These are phyloP conservation scores for Drosophila kohkoa DNA, from an alignment of 1,140 invertebrate genomes.

Conservation along the genomic window DNA sequence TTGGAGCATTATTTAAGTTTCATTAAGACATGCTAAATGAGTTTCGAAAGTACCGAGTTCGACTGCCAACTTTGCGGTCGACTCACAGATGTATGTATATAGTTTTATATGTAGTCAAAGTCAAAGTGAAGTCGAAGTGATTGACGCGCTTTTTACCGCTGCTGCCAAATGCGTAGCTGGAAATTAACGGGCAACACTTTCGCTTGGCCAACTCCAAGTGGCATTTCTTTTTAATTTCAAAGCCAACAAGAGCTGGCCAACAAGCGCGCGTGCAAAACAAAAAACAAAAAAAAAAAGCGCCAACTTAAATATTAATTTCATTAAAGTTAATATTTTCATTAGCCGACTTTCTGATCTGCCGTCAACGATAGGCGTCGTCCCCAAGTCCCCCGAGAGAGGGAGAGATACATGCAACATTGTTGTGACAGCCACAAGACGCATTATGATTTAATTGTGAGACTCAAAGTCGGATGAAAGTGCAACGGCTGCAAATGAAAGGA, in stretches of 20 bases:
- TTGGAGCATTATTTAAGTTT: constrained; percentile 79
- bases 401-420: constrained; percentile 36
- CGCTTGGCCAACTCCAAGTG: constrained; percentile 46
- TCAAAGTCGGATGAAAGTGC: constrained; percentile 59
- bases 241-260: constrained; percentile 21
- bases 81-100: no score
- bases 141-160: constrained; percentile 60
- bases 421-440: constrained; percentile 59
- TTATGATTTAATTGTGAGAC: constrained; percentile 71
- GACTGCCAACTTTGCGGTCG: neutral
- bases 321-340: constrained; percentile 81
- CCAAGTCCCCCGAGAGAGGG: constrained; percentile 24
- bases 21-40: constrained; percentile 81
- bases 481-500: constrained; percentile 63
- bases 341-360: constrained; percentile 67
- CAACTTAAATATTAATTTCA: constrained; percentile 76
- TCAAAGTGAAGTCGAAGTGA: constrained; percentile 48
- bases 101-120: constrained; percentile 1
- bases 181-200: constrained; percentile 77
- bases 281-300: constrained; percentile 11
- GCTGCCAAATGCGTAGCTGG: constrained; percentile 65
- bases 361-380: constrained; percentile 52
- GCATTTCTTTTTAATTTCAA: constrained; percentile 62
- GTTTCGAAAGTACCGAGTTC: constrained; percentile 68
- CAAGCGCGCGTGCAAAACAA: constrained; percentile 4